Evolutionary conservation across 2,888 invertebrate species (phyloP), one percentile per base, ranked within the genome.

Genomic region (Papilio elwesi): DNA sequence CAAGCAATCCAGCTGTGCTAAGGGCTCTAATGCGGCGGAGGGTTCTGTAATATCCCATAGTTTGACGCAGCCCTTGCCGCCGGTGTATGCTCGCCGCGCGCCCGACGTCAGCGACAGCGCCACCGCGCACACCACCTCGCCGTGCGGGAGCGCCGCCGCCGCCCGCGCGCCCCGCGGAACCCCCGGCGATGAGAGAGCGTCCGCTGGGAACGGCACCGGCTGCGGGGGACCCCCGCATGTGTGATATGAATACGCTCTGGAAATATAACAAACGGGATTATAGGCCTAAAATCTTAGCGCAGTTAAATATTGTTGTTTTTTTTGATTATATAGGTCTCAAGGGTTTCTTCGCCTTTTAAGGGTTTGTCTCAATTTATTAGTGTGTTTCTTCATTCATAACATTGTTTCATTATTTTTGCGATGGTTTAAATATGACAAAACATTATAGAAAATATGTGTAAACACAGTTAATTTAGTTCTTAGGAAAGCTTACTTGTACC

Each of bases 51-150:
- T 98, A 88, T 98, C 98, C 98, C 98, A 98, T 26, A 99, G 97
- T 91, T 99, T 99, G 76, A 99, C 99, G 89, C 98, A 98, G 47
- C 99, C 98, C 92, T 99, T 99, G 76, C 99, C 99, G 43, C 99
- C 99, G 0, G 99, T 99, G 92, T 99, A 99, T n/a, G 99, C 98
- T 89, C 98, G 97, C 80, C 98, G 95, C 76, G 97, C 97, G 8
- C 97, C 96, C 85, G 96, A 94, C 9, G 81, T 77, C 11, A 85
- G 94, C 73, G 98, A 97, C 86, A 99, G 96, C 67, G 99, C 99
- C 66, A 99, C 99, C 0, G 99, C 99, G 89, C 99, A 99, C 51
- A 99, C 99, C 59, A 99, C 94, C 89, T 99, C 99, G 9, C 99
- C 99, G 90, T 99, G 99, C 76, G 97, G 97, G 76, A 99, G 90